Evolutionary conservation across 2,113 vertebrate genomes (phyloP).

Genomic region (Hydrolagus affinis): DNA sequence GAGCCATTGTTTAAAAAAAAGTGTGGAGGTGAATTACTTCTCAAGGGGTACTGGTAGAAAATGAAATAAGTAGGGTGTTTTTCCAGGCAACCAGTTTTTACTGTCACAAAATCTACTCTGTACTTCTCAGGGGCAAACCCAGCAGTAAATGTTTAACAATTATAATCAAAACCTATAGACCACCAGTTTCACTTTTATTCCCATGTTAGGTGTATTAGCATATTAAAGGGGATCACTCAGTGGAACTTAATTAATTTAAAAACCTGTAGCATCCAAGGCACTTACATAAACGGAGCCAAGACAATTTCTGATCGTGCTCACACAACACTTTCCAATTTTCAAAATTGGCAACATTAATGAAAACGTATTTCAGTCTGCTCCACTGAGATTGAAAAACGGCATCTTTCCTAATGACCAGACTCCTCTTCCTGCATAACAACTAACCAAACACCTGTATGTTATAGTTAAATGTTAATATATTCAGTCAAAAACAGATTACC

Average conservation of each 20-base stretch:
- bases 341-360: conserved; percentile 36
- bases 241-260: conserved; percentile 37
- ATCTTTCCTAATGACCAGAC: conserved; percentile 30
- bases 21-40: not conserved
- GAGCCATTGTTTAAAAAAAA: not conserved
- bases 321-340: conserved; percentile 25
- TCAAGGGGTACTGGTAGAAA: not conserved
- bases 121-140: conserved; percentile 34
- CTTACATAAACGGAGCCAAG: conserved; percentile 36
- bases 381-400: conserved; percentile 36
- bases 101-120: not conserved
- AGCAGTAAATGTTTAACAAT: conserved; percentile 32
- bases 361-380: conserved; percentile 32
- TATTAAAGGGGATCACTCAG: conserved; percentile 31
- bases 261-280: conserved; percentile 24
- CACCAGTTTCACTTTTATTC: conserved; percentile 12
- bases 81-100: not conserved
- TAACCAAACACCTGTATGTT: conserved; percentile 48
- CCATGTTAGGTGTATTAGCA: not conserved
- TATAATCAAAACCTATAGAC: conserved; percentile 36
- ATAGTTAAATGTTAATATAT: conserved; percentile 57
- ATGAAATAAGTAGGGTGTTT: conserved; percentile 1
- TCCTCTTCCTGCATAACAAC: conserved; percentile 7
- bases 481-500: conserved; percentile 57
- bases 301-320: conserved; percentile 28